Conservation (phyloP, 2,113 vertebrate genomes). For the Telmatochromis brichardi region DNA sequence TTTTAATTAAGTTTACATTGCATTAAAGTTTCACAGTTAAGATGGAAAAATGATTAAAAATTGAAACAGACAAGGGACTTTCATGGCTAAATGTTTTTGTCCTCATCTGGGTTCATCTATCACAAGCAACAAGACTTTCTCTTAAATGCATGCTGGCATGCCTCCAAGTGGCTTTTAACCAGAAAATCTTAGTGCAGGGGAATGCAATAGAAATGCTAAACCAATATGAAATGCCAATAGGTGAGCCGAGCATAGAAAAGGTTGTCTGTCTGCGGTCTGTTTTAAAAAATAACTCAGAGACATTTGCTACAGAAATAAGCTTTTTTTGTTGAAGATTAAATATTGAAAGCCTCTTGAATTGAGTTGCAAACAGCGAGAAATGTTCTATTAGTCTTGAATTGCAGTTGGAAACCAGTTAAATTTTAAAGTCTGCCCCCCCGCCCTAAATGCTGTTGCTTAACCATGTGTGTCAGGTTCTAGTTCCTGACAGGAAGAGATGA, state of each 20-base stretch:
- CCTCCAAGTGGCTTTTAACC: constrained; percentile 40
- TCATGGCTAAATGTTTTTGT: not conserved
- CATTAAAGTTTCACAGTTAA: not conserved
- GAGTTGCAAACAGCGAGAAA: not conserved
- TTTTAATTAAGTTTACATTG: not conserved
- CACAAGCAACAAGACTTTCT: not conserved
- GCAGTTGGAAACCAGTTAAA: not conserved
- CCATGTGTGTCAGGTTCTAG: not conserved
- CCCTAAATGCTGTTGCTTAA: not conserved
- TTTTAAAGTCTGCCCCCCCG: not conserved
- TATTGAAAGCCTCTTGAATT: not conserved
- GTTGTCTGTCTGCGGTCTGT: not conserved
- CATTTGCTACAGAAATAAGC: not conserved
- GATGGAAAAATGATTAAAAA: not conserved
- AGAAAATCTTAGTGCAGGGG: not conserved
- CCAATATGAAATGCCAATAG: constrained; percentile 26
- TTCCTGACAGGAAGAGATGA: not conserved
- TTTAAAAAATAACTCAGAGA: not conserved
- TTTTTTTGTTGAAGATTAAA: not conserved
- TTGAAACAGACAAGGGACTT: not conserved
- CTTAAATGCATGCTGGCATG: constrained; percentile 23
- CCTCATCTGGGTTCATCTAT: constrained; percentile 17
- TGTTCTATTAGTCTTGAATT: not conserved
- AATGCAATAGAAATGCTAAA: constrained; percentile 27
- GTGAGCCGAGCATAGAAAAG: not conserved